Percentiles rank a stretch among this genome's conserved stretches.
These are phyloP conservation scores for Anas acuta DNA, from an alignment of 2,797 vertebrate species.

Conservation along the genomic window DNA sequence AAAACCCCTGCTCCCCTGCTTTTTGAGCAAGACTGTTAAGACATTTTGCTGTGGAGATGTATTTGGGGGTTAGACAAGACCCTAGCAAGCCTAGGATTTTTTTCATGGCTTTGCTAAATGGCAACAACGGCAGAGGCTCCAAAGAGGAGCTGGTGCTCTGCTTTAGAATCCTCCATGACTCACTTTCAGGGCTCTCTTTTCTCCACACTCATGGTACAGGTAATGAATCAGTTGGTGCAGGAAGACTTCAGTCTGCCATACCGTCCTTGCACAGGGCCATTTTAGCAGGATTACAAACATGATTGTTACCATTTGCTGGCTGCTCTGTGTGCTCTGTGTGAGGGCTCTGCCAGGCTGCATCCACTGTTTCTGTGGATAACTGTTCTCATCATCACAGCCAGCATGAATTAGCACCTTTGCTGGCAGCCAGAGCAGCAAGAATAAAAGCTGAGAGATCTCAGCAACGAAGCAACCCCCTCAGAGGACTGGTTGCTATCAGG, in stretches of 20 bases:
- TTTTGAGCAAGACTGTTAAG: neutral
- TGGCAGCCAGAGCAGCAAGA: neutral
- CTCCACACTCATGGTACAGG: neutral
- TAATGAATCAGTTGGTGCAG: neutral
- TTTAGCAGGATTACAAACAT: neutral
- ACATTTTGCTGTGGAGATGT: neutral
- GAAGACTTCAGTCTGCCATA: neutral
- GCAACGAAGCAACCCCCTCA: neutral
- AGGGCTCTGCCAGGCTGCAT: neutral
- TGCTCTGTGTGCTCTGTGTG: neutral
- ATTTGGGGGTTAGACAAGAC: neutral
- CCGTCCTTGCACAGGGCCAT: accelerated
- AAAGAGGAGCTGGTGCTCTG: neutral
- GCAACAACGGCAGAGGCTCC: neutral
- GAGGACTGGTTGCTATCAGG: neutral
- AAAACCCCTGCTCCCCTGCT: neutral
- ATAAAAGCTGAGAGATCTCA: neutral
- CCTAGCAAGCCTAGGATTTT: neutral
- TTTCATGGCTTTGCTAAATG: neutral
- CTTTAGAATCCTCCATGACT: neutral
- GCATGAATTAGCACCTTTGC: neutral
- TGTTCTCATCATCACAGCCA: neutral
- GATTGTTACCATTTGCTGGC: neutral
- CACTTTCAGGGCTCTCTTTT: neutral
- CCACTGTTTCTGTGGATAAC: neutral